phyloP scores from a whole-genome alignment of 2,797 vertebrate genomes.

The Triplophysa bombifrons region DNA sequence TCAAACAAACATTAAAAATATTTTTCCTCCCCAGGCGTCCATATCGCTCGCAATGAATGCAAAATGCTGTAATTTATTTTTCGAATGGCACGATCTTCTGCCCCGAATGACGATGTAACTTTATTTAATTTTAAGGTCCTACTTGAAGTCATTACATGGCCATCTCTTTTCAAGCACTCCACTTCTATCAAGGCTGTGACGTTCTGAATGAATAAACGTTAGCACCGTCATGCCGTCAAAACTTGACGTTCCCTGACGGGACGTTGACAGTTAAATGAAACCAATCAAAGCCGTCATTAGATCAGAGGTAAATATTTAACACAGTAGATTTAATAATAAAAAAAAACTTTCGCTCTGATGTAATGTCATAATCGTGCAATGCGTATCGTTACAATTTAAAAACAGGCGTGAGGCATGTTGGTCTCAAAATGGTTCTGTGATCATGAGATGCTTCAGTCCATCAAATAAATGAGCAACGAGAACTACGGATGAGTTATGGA shows the following conservation, averaged over 20 bases:
- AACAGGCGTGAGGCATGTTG: neutral
- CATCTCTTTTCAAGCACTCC: conserved; percentile 28
- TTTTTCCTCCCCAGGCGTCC: conserved; percentile 26
- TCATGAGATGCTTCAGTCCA: neutral
- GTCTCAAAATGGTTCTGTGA: neutral
- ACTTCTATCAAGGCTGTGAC: conserved; percentile 25
- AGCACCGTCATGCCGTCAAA: conserved; percentile 46
- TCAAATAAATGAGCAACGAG: neutral
- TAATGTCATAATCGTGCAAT: conserved; percentile 6
- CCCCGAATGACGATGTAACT: conserved; percentile 36
- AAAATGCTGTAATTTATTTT: conserved; percentile 53
- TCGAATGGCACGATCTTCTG: conserved; percentile 49
- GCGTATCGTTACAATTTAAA: neutral
- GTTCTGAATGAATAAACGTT: conserved; percentile 45
- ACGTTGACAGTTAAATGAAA: conserved; percentile 50
- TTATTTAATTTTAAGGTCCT: conserved; percentile 47
- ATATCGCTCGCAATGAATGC: conserved; percentile 17
- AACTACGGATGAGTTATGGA: neutral
- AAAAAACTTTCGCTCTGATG: conserved; percentile 31
- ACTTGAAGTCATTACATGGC: conserved; percentile 40
- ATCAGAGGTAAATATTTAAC: conserved; percentile 40
- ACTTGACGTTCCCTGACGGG: conserved; percentile 29
- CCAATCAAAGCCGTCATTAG: conserved; percentile 33
- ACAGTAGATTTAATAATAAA: conserved; percentile 48
- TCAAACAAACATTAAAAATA: conserved; percentile 49